Conservation (phyloP, 2,113 vertebrate species). For the Marmota flaviventris region DNA sequence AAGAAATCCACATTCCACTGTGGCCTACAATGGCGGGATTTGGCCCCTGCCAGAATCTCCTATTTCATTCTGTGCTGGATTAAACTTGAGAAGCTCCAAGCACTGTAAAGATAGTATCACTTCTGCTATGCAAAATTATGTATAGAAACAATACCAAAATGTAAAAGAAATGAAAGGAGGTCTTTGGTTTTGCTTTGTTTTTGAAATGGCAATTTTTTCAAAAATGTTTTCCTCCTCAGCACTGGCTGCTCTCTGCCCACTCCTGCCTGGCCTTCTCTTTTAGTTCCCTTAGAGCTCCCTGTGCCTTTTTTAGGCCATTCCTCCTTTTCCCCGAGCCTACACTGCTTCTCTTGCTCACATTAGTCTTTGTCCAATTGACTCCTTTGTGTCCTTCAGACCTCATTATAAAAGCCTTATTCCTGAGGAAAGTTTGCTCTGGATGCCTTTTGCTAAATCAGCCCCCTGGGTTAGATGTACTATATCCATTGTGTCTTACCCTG, state of each 20-base stretch:
- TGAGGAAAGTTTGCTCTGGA: background rate
- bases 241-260: background rate
- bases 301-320: background rate
- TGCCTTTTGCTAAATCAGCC: background rate
- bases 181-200: constrained; percentile 15
- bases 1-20: background rate
- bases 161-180: background rate
- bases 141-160: background rate
- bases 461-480: background rate
- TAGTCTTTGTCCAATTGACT: background rate
- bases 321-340: background rate
- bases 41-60: background rate
- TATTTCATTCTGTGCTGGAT: background rate
- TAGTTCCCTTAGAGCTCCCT: background rate
- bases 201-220: background rate
- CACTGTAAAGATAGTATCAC: background rate
- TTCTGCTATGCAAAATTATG: background rate
- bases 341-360: background rate
- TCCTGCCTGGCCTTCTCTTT: background rate
- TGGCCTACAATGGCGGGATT: background rate
- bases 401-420: background rate
- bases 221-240: background rate
- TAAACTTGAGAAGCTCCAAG: background rate
- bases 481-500: background rate
- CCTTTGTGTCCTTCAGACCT: background rate